Evolutionary conservation across 2,797 vertebrate species (phyloP), one percentile per base, ranked within the genome.

Genomic region (Ptychobarbus kaznakovi): DNA sequence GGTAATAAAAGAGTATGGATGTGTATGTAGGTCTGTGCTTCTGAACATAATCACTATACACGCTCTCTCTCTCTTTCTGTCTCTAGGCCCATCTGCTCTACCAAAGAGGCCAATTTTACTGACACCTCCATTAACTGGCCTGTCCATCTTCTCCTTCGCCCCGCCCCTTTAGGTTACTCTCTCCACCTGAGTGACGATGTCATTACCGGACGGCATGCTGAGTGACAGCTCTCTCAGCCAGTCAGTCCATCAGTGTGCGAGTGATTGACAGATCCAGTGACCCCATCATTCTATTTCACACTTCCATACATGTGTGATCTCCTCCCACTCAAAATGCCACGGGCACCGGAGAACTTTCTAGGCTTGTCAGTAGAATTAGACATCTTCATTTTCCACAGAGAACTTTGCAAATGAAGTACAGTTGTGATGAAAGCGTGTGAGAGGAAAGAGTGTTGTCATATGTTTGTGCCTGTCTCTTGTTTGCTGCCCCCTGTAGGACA

Each of bases 161-260:
- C 42, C 56, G 75, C 84, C 86, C 46, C 73, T 73, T 65, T 28
- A 42, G 38, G 25, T 69, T 74, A 42, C 69, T 58, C 51, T 18
- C 66, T 53, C 42, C 44, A 42, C 6, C 80, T 87, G 90, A 89
- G 91, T 91, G 92, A 83, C 83, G 9, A 13, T 75, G 81, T 83
- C 90, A 90, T 88, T 87, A 88, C 80, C 58, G 80, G 87, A 74
- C 77, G 73, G 84, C 83, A 44, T 70, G 82, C 84, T 91, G 93
- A 94, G 77, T 90, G 93, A 93, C 92, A 91, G 90, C 89, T 91
- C 82, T 87, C 90, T 92, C 85, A 86, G 86, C 91, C 86, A 84
- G 89, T 89, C 76, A 91, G 89, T 88, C 89, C 87, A 92, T 91
- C 91, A 91, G 89, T 85, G 56, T 74, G 3, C 15, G 28, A 6